Conservation (phyloP, 2,888 invertebrate genomes). For the Hemithea aestivaria region DNA sequence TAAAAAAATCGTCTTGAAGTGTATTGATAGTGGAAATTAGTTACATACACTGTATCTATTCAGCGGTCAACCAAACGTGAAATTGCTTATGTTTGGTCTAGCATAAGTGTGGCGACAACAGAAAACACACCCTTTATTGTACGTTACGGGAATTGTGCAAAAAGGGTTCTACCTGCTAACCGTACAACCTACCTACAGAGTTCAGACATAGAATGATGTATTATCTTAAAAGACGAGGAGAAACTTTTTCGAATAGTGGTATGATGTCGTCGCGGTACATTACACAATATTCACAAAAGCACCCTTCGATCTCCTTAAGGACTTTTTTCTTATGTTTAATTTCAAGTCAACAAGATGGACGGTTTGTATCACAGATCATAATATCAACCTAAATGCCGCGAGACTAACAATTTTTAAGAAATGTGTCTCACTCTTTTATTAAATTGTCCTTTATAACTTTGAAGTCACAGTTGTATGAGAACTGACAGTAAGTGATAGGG, state of each 20-base stretch:
- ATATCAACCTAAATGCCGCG: too few relatives aligned
- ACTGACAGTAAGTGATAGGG: too few relatives aligned
- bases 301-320: constrained; percentile 69
- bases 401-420: too few relatives aligned
- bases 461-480: too few relatives aligned
- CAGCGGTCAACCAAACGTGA: constrained; percentile 64
- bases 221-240: constrained; percentile 7
- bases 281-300: constrained; percentile 76
- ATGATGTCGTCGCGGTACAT: constrained; percentile 67
- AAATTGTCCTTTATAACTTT: too few relatives aligned
- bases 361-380: too few relatives aligned
- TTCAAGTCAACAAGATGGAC: constrained; percentile 73
- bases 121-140: constrained; percentile 43
- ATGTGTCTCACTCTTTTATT: too few relatives aligned
- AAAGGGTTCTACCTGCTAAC: constrained; percentile 71
- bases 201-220: constrained; percentile 1
- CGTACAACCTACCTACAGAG: constrained; percentile 39
- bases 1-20: constrained; percentile 50
- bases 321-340: constrained; percentile 63
- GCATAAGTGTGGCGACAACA: constrained; percentile 67
- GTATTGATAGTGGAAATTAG: constrained; percentile 65
- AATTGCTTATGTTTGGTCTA: constrained; percentile 66
- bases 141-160: constrained; percentile 73
- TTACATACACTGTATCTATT: constrained; percentile 51
- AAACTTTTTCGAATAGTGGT: constrained; percentile 49